Evolutionary conservation across 2,888 invertebrate species (phyloP), one percentile per base, ranked within the genome.

Genomic region (Mesoligia furuncula): DNA sequence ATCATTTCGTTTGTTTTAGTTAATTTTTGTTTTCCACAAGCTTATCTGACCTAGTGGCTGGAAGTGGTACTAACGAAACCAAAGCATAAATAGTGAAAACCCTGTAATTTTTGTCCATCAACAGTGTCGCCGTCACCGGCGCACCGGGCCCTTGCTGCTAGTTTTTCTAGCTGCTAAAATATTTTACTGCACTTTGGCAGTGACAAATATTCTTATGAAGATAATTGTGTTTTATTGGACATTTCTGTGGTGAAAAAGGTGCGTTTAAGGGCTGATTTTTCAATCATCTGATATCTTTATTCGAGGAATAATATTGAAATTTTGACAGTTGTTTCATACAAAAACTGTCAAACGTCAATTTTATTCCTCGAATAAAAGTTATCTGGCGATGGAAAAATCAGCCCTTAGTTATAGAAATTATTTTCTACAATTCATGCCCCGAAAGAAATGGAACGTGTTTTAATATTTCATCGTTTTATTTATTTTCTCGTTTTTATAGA

Each of bases 321-420:
- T n/a, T n/a, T n/a, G n/a, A n/a, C n/a, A n/a, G n/a, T n/a, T n/a
- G n/a, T n/a, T n/a, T n/a, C n/a, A n/a, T n/a, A n/a, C n/a, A n/a
- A n/a, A n/a, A n/a, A n/a, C n/a, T n/a, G n/a, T n/a, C n/a, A n/a
- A n/a, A n/a, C n/a, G n/a, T n/a, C n/a, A n/a, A n/a, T n/a, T n/a
- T n/a, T n/a, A n/a, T n/a, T n/a, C n/a, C n/a, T n/a, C n/a, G n/a
- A n/a, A n/a, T n/a, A n/a, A n/a, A n/a, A n/a, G n/a, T n/a, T n/a
- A n/a, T n/a, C n/a, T n/a, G n/a, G n/a, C n/a, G n/a, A n/a, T n/a
- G n/a, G n/a, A n/a, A n/a, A n/a, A n/a, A n/a, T n/a, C n/a, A n/a
- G n/a, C n/a, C n/a, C n/a, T n/a, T n/a, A n/a, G n/a, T n/a, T 65
- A 39, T 65, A 15, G n/a, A 65, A 65, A 65, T 9, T 9, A 65